phyloP scores from a whole-genome alignment of 2,113 vertebrate species.

The Podocnemis expansa region DNA sequence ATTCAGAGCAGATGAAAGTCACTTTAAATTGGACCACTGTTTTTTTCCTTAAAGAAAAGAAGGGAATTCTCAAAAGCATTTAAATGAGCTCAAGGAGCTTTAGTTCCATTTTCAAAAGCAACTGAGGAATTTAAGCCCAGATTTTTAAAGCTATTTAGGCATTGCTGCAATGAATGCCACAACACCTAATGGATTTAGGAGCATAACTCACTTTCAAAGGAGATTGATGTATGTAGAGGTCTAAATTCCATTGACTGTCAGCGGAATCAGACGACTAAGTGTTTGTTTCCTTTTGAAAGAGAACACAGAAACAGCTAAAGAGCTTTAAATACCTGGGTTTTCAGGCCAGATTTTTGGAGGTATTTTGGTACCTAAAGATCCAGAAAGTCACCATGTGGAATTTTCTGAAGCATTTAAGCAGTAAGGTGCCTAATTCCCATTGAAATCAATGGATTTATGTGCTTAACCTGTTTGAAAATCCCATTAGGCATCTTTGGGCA shows the following conservation, averaged over 20 bases:
- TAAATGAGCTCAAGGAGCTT: neutral
- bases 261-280: neutral
- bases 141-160: neutral
- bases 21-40: neutral
- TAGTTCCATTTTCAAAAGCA: neutral
- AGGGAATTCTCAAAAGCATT: rapidly evolving
- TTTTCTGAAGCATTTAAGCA: neutral
- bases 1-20: neutral
- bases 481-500: neutral
- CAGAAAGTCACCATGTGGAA: neutral
- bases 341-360: neutral
- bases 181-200: neutral
- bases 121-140: conserved; percentile 15
- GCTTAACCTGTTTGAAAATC: neutral
- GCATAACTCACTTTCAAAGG: neutral
- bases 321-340: neutral
- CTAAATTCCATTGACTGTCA: neutral
- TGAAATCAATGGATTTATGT: neutral
- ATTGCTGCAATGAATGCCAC: neutral
- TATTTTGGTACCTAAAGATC: neutral
- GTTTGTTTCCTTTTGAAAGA: neutral
- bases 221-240: neutral
- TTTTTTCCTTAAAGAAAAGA: neutral
- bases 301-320: neutral
- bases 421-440: neutral